A percentile compares a stretch with the other conserved stretches of the same genome.
These are phyloP conservation scores for Harpalus rubripes DNA, from an alignment of 2,888 invertebrate genomes.

Conservation along the genomic window DNA sequence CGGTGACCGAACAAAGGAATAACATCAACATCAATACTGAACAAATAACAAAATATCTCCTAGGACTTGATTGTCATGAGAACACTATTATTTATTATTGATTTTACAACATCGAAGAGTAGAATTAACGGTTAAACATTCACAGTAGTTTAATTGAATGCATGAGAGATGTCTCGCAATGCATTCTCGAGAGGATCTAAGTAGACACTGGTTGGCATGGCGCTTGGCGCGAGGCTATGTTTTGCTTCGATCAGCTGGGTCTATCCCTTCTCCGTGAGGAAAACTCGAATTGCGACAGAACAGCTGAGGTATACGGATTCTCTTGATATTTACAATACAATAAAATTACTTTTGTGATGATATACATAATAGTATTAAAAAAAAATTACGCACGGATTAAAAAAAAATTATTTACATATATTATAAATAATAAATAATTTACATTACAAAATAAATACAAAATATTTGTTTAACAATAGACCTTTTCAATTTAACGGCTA, in stretches of 20 bases:
- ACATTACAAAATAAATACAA: too few relatives aligned
- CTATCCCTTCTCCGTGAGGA: slow-evolving; percentile 44
- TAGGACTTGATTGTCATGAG: slow-evolving; percentile 34
- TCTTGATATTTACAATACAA: background rate
- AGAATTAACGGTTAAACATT: background rate
- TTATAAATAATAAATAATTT: too few relatives aligned
- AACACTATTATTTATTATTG: slow-evolving; percentile 46
- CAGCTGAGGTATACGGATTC: slow-evolving; percentile 41
- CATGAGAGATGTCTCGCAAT: background rate
- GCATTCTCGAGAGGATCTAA: slow-evolving; percentile 9
- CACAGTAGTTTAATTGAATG: background rate
- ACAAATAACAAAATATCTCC: slow-evolving; percentile 29
- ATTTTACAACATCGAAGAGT: background rate
- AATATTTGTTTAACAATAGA: too few relatives aligned
- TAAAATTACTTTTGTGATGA: background rate
- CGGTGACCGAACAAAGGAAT: slow-evolving; percentile 73
- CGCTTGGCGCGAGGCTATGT: slow-evolving; percentile 28
- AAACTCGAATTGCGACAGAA: slow-evolving; percentile 59
- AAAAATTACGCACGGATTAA: background rate
- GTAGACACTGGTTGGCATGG: slow-evolving; percentile 49
- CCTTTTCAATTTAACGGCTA: too few relatives aligned
- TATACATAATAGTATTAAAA: background rate
- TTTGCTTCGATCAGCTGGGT: slow-evolving; percentile 64
- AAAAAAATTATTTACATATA: too few relatives aligned
- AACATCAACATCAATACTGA: slow-evolving; percentile 62